phyloP scores from a whole-genome alignment of 2,797 vertebrate genomes.

The Harpagifer antarcticus region DNA sequence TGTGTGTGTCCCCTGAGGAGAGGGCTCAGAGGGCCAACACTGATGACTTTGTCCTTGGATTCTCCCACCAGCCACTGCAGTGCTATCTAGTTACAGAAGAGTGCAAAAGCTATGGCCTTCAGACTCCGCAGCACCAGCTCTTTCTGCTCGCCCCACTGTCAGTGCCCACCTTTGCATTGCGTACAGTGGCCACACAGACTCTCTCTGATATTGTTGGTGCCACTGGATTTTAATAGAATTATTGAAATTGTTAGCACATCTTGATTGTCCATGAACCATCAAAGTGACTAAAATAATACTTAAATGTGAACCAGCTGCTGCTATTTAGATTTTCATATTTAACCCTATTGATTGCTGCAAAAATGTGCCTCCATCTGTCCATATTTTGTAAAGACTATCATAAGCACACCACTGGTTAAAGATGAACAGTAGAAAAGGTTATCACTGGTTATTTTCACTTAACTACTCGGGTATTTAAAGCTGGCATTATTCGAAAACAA shows the following conservation, averaged over 20 bases:
- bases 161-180: conserved; percentile 88
- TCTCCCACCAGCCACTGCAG: conserved; percentile 85
- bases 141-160: conserved; percentile 85
- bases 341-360: neutral
- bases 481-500: conserved; percentile 3
- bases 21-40: conserved; percentile 36
- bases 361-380: neutral
- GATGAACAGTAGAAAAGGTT: neutral
- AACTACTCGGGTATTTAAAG: neutral
- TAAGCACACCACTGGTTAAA: conserved; percentile 4
- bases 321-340: neutral
- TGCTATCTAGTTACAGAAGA: conserved; percentile 89
- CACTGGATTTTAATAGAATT: conserved; percentile 77
- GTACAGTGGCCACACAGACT: conserved; percentile 85
- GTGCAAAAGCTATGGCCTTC: conserved; percentile 86
- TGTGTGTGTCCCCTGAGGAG: conserved; percentile 55
- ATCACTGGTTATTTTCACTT: neutral
- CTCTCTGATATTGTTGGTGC: conserved; percentile 78
- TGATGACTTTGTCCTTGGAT: conserved; percentile 82
- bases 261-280: neutral
- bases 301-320: neutral
- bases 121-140: conserved; percentile 87
- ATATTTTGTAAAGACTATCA: conserved; percentile 1
- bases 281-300: neutral
- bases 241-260: neutral